phyloP scores from a whole-genome alignment of 2,797 vertebrate species.

The Pangasius krempfi region DNA sequence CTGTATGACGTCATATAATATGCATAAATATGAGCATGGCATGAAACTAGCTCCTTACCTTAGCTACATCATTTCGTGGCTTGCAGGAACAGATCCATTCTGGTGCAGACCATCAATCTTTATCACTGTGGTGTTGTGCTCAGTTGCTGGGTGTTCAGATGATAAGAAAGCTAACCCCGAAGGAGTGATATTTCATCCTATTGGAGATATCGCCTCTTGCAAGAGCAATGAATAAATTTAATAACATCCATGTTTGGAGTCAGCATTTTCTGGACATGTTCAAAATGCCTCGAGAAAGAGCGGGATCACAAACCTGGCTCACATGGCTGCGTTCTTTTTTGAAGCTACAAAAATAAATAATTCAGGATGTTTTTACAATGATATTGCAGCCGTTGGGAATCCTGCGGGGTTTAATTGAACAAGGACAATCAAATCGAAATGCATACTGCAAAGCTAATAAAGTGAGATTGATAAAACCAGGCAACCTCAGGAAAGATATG shows the following conservation, averaged over 20 bases:
- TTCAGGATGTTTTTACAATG: background rate
- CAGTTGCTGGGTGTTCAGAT: background rate
- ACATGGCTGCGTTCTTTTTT: background rate
- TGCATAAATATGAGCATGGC: background rate
- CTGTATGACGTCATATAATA: background rate
- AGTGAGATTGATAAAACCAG: background rate
- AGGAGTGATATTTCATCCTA: conserved; percentile 14
- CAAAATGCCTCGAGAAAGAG: background rate
- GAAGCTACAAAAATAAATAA: background rate
- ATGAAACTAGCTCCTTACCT: background rate
- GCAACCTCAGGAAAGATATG: background rate
- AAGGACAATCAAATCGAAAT: background rate
- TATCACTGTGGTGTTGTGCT: background rate
- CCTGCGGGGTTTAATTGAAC: background rate
- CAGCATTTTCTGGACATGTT: background rate
- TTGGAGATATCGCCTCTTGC: conserved; percentile 12
- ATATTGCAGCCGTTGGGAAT: background rate
- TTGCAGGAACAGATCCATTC: background rate
- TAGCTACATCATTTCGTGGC: background rate
- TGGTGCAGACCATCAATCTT: conserved; percentile 8
- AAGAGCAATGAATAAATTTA: conserved; percentile 24
- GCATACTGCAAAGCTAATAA: background rate
- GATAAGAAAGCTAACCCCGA: conserved; percentile 3
- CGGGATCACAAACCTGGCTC: background rate
- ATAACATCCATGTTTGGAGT: conserved; percentile 14